phyloP scores from a whole-genome alignment of 2,797 vertebrate genomes.

The Enteromius trimaculatus region DNA sequence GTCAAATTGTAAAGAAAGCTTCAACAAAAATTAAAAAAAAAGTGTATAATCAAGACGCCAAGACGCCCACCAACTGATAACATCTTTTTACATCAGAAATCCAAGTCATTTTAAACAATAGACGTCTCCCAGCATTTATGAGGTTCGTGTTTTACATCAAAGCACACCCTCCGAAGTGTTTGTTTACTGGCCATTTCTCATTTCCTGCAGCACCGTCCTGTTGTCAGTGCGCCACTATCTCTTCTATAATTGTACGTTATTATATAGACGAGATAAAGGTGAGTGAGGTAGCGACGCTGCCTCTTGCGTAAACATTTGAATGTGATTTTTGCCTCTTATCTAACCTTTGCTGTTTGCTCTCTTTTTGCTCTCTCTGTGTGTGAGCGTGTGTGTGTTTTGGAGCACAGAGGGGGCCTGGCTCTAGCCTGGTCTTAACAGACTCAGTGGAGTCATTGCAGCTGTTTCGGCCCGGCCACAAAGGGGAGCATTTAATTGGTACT shows the following conservation, averaged over 20 bases:
- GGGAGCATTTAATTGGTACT: constrained; percentile 81
- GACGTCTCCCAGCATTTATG: constrained; percentile 60
- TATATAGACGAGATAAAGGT: constrained; percentile 70
- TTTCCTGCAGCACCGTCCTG: constrained; percentile 64
- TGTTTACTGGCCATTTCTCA: constrained; percentile 71
- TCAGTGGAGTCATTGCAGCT: constrained; percentile 80
- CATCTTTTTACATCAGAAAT: constrained; percentile 14
- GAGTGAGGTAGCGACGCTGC: constrained; percentile 65
- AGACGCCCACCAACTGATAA: not conserved
- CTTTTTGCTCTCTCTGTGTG: constrained; percentile 37
- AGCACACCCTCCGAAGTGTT: constrained; percentile 61
- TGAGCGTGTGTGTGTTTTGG: constrained; percentile 54
- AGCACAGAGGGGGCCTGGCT: constrained; percentile 60
- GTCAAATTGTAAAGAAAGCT: constrained; percentile 17
- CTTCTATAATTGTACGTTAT: constrained; percentile 73
- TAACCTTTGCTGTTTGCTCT: constrained; percentile 55
- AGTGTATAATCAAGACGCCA: not conserved
- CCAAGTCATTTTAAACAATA: not conserved
- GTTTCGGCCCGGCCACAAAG: constrained; percentile 73
- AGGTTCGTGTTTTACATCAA: constrained; percentile 65
- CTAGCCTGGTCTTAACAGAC: constrained; percentile 72
- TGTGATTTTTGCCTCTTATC: constrained; percentile 66
- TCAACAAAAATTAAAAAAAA: not conserved
- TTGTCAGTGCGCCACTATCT: constrained; percentile 65
- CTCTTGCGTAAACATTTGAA: constrained; percentile 72